Base-by-base conservation (phyloP, 2,113 vertebrate species). In the Tamias sibiricus region DNA sequence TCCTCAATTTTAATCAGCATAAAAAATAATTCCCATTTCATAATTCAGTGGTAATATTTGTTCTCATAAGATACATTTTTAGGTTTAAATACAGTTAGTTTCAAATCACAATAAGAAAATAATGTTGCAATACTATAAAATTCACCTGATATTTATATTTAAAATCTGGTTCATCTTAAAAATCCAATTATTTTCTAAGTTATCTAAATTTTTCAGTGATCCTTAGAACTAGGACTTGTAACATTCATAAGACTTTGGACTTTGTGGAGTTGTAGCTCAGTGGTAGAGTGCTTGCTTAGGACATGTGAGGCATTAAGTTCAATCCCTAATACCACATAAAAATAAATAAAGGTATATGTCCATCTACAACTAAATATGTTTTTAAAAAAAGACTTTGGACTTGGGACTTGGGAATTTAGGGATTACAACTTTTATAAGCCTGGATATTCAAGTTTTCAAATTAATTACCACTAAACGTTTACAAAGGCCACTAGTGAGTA, bases 91-190 rank as follows among this genome's bases (percentile, higher is more conserved):
- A 64, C 10, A 88, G 13, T 37, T 68, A 79, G 24, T n/a, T 87
- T 94, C 37, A 74, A 92, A 30, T 69, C 84, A 59, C 22, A 24
- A 80, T 64, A 66, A 80, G 82, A 95, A 88, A 81, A 76, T 64
- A 26, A 57, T 71, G 83, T 89, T 77, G 22, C 40, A 82, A 81
- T 59, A 72, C 12, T 69, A 76, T 76, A 26, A 90, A 89, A 77
- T 81, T 35, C 3, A 69, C 13, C 47, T 54, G 40, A 24, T 4
- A 42, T 79, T 68, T 90, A 76, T 89, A 82, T 77, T 87, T 83
- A 89, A 97, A 93, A 76, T 92, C 37, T 68, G 22, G 35, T n/a
- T 87, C 76, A 44, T 28, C 62, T 83, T 59, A 32, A 92, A 93
- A 95, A 97, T 86, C 12, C n/a, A 69, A 59, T 44, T 0, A 49